Conservation (phyloP, 2,888 invertebrate species). For the Chrysotoxum bicinctum region DNA sequence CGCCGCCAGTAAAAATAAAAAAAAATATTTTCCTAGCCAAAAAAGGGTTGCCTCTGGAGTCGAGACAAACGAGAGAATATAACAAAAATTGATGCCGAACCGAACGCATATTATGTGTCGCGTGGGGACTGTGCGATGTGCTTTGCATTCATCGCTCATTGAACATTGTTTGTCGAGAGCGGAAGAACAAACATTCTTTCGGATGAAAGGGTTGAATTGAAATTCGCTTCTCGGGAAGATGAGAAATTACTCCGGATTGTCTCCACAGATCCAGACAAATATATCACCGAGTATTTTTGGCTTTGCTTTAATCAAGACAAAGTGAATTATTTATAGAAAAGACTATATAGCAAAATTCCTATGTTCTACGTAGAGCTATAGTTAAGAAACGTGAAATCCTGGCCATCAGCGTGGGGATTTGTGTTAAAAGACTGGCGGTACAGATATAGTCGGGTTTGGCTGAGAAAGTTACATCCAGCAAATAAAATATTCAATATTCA, state of each 20-base stretch:
- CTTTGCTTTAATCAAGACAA: conserved; percentile 71
- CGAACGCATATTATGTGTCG: conserved; percentile 60
- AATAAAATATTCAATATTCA: no score
- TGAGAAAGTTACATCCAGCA: no score
- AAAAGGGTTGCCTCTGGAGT: conserved; percentile 20
- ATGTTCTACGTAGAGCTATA: background rate
- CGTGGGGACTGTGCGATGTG: conserved; percentile 16
- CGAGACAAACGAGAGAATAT: conserved; percentile 8
- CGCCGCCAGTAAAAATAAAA: conserved; percentile 6
- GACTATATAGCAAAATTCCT: conserved; percentile 17
- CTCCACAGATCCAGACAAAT: conserved; percentile 70
- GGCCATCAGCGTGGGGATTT: no score
- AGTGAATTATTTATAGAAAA: conserved; percentile 69
- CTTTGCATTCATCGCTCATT: conserved; percentile 44
- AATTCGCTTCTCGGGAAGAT: conserved; percentile 51
- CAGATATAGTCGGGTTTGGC: no score
- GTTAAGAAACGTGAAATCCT: no score
- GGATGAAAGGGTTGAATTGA: conserved; percentile 46
- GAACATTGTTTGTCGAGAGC: conserved; percentile 26
- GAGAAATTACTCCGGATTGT: conserved; percentile 68
- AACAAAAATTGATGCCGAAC: conserved; percentile 48
- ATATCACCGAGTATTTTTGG: conserved; percentile 67
- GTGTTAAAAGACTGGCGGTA: no score
- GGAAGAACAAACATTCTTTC: conserved; percentile 1
- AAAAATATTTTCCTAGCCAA: conserved; percentile 1